phyloP scores from a whole-genome alignment of 2,113 vertebrate species.

The Ammodytes dubius region DNA sequence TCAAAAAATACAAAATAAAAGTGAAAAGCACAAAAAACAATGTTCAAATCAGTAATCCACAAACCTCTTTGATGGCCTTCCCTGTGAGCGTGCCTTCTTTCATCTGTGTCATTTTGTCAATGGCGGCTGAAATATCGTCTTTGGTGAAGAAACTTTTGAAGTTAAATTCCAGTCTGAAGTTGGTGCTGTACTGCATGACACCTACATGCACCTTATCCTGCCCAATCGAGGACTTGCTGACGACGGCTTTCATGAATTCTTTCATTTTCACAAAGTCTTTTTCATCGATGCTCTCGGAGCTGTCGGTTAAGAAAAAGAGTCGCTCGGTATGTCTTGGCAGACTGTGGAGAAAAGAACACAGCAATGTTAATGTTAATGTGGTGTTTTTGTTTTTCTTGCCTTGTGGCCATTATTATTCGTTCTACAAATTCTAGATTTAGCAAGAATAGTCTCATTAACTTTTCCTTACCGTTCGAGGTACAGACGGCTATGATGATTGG shows the following conservation, averaged over 20 bases:
- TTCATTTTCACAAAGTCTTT: slow-evolving; percentile 82
- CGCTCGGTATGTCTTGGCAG: slow-evolving; percentile 80
- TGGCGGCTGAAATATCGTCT: slow-evolving; percentile 52
- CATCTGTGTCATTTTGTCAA: slow-evolving; percentile 76
- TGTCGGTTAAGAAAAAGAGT: slow-evolving; percentile 87
- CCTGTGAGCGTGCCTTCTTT: slow-evolving; percentile 71
- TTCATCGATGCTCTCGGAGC: slow-evolving; percentile 79
- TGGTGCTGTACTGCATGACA: slow-evolving; percentile 85
- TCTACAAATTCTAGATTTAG: too few relatives aligned
- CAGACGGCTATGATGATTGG: slow-evolving; percentile 84
- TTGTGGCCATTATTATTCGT: too few relatives aligned
- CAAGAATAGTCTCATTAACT: neutral
- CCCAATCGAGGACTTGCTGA: slow-evolving; percentile 72
- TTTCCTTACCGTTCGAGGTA: slow-evolving; percentile 80
- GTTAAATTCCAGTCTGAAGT: slow-evolving; percentile 69
- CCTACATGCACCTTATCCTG: slow-evolving; percentile 79
- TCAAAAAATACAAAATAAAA: too few relatives aligned
- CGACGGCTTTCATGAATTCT: slow-evolving; percentile 78
- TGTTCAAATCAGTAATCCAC: too few relatives aligned
- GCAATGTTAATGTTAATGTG: neutral
- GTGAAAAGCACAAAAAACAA: too few relatives aligned
- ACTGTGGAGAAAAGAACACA: slow-evolving; percentile 59
- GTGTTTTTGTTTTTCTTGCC: neutral
- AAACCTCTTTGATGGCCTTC: slow-evolving; percentile 64
- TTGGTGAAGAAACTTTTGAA: slow-evolving; percentile 62